These are phyloP conservation scores for Nothura maculosa DNA, from an alignment of 2,797 vertebrate species.

Conservation along the genomic window DNA sequence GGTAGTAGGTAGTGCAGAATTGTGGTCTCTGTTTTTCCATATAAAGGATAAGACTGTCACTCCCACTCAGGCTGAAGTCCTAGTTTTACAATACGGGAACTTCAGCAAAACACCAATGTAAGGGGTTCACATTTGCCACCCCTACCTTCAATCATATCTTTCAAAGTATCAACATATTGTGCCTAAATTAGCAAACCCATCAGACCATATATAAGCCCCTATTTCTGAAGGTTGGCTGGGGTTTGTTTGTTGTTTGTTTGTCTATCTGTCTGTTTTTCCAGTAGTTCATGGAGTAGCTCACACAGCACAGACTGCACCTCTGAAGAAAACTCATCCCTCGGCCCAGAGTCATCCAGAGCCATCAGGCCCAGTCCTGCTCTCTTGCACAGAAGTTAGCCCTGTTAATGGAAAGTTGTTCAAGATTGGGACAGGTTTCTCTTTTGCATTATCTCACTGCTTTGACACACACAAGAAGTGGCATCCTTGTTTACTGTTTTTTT, in stretches of 20 bases:
- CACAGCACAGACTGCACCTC: not conserved
- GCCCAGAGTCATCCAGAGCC: not conserved
- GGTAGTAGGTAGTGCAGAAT: constrained; percentile 47
- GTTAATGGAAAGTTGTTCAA: not conserved
- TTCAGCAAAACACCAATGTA: not conserved
- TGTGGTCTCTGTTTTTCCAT: constrained; percentile 41
- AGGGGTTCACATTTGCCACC: constrained; percentile 19
- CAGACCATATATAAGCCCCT: not conserved
- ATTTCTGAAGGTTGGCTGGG: not conserved
- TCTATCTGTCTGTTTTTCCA: not conserved
- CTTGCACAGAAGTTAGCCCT: not conserved
- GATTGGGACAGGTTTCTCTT: not conserved
- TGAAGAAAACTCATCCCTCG: not conserved
- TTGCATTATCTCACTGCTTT: not conserved
- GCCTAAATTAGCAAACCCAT: not conserved
- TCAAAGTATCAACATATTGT: constrained; percentile 4
- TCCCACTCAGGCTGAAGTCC: constrained; percentile 54
- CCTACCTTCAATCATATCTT: not conserved
- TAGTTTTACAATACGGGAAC: not conserved
- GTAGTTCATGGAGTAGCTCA: not conserved
- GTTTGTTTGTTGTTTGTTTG: not conserved
- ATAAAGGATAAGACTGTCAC: not conserved
- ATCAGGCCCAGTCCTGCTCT: accelerated
- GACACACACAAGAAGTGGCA: not conserved
- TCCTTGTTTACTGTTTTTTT: not conserved